Base-by-base conservation (phyloP, 2,797 vertebrate genomes). In the Eupleurogrammus muticus region DNA sequence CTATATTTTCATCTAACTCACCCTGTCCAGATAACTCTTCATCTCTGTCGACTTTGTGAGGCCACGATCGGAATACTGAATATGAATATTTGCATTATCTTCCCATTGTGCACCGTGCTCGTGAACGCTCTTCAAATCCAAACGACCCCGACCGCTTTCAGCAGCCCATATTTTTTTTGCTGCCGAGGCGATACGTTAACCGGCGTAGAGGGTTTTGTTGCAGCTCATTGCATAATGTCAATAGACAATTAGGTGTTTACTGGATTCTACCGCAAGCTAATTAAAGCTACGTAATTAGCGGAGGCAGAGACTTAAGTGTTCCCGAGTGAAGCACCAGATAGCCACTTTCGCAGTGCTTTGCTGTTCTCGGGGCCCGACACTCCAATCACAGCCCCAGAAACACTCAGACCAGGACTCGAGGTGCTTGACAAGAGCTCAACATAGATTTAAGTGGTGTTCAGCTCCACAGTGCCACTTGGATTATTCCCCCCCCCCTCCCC, bases 201-300 rank as follows among this genome's bases (percentile, higher is more conserved):
- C 88, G 85, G 89, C 88, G 89, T 86, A 70, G 88, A 91, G 89
- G 84, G 85, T 84, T 86, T 86, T 79, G 92, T 92, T 90, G 82
- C 89, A 90, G 84, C 86, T 89, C 89, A 90, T 90, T 88, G 90
- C 84, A 84, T 89, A 84, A 92, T 92, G 90, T 94, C 93, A 93
- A 94, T 94, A 93, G 88, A 91, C 93, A 94, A 94, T 95, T 94
- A 95, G 86, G 72, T 64, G 46, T 93, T 89, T 87, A 89, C 88
- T 83, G 87, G 83, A 91, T 91, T 90, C 80, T 61, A 70, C 84
- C 83, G 40, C 80, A 84, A 92, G 93, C 89, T 93, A 94, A 95
- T 94, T 93, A 92, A 68, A 73, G 81, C 73, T 73, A 76, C 65
- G 82, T 92, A 94, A 94, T 94, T 93, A 94, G 91, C 56, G 44